Conservation (phyloP, 2,888 invertebrate species). For the Oligia latruncula region DNA sequence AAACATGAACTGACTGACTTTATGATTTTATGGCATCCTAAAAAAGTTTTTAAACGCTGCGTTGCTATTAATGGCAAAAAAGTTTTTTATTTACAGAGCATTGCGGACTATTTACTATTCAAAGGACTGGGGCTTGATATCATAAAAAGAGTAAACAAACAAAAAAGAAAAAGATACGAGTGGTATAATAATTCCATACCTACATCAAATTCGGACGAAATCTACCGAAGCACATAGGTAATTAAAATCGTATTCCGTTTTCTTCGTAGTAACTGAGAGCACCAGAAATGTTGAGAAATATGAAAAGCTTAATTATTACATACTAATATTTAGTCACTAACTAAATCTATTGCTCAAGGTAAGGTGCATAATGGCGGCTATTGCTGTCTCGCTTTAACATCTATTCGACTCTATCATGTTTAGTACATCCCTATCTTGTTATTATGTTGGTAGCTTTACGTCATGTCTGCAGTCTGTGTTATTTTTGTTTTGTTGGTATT, state of each 20-base stretch:
- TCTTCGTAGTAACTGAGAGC: constrained; percentile 18
- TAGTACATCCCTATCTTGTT: too few relatives aligned
- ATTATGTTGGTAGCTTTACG: too few relatives aligned
- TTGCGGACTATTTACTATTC: constrained; percentile 9
- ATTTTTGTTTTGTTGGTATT: too few relatives aligned
- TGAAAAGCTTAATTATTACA: constrained; percentile 34
- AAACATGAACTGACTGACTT: constrained; percentile 18
- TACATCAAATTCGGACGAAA: constrained; percentile 19
- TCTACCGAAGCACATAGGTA: constrained; percentile 36
- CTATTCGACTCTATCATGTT: too few relatives aligned
- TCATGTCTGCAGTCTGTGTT: too few relatives aligned
- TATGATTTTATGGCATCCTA: constrained; percentile 23
- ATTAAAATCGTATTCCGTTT: constrained; percentile 41
- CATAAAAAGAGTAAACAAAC: not conserved
- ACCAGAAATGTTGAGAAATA: constrained; percentile 23
- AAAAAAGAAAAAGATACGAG: not conserved
- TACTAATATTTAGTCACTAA: constrained; percentile 28
- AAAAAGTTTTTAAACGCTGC: constrained; percentile 27
- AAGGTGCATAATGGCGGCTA: too few relatives aligned
- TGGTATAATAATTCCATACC: not conserved
- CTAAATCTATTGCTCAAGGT: constrained; percentile 25
- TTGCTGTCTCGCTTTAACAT: too few relatives aligned
- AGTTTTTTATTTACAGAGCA: constrained; percentile 31
- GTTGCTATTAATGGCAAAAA: constrained; percentile 1
- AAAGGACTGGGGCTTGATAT: not conserved